Evolutionary conservation across 2,888 invertebrate species (phyloP).

Genomic region (Lithophane semibrunnea): DNA sequence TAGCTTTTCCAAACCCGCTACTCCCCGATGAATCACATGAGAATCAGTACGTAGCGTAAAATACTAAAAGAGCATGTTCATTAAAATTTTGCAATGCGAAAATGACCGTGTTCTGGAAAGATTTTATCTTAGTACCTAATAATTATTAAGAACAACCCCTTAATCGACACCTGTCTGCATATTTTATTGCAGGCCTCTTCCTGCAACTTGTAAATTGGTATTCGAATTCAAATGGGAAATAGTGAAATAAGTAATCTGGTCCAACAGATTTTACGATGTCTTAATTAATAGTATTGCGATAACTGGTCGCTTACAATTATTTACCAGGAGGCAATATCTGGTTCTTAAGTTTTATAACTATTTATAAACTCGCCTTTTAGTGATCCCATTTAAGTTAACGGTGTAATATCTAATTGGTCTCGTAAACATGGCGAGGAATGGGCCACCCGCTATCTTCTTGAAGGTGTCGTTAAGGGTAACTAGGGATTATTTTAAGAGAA

Average conservation of each 20-base stretch:
- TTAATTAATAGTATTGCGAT: conserved; percentile 53
- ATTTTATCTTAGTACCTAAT: background rate
- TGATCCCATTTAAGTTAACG: conserved; percentile 37
- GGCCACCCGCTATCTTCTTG: conserved; percentile 41
- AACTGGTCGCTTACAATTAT: conserved; percentile 29
- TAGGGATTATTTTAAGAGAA: conserved; percentile 13
- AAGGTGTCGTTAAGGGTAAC: conserved; percentile 31
- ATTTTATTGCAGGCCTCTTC: conserved; percentile 38
- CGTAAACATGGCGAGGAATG: conserved; percentile 28
- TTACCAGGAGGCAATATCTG: conserved; percentile 15
- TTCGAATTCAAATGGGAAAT: conserved; percentile 37
- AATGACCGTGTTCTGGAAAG: background rate
- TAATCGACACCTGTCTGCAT: conserved; percentile 14
- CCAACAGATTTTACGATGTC: conserved; percentile 45
- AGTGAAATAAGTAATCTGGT: conserved; percentile 25
- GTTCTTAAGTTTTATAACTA: conserved; percentile 40
- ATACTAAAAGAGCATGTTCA: background rate
- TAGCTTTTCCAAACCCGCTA: too few relatives aligned
- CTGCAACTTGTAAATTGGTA: conserved; percentile 37
- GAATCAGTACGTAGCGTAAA: background rate
- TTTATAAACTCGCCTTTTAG: conserved; percentile 32
- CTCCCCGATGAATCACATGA: too few relatives aligned
- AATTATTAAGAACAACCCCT: conserved; percentile 24
- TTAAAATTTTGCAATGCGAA: background rate
- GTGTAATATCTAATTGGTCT: conserved; percentile 33